These are phyloP conservation scores for Cabera pusaria DNA, from an alignment of 2,888 invertebrate genomes.

Conservation along the genomic window DNA sequence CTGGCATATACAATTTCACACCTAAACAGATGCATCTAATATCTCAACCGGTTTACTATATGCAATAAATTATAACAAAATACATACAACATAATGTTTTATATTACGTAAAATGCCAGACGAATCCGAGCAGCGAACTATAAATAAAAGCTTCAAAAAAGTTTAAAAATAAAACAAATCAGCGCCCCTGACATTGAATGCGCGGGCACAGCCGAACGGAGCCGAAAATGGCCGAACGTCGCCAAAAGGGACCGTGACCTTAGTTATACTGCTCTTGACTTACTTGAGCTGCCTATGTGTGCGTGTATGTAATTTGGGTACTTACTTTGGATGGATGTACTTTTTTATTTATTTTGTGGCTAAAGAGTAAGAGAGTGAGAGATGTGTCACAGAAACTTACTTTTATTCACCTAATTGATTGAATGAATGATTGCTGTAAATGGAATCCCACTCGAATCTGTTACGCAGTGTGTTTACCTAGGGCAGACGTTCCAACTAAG, in stretches of 20 bases:
- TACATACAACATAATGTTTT: not conserved
- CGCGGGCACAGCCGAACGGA: conserved; percentile 53
- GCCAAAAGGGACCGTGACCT: conserved; percentile 74
- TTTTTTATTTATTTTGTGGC: conserved; percentile 45
- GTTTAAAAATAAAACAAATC: conserved; percentile 39
- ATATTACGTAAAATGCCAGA: conserved; percentile 17
- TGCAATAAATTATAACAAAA: not conserved
- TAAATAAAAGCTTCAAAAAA: conserved; percentile 31
- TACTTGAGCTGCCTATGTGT: conserved; percentile 39
- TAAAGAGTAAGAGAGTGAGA: conserved; percentile 46
- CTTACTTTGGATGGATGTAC: conserved; percentile 39
- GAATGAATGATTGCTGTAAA: too few species aligned
- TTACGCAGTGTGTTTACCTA: too few species aligned
- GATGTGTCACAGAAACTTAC: conserved; percentile 1
- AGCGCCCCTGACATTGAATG: conserved; percentile 53
- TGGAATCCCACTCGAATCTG: too few species aligned
- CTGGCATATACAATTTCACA: too few species aligned
- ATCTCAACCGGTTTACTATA: not conserved
- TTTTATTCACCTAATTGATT: too few species aligned
- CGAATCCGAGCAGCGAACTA: conserved; percentile 17
- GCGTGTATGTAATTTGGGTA: conserved; percentile 69
- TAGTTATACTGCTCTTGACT: conserved; percentile 65
- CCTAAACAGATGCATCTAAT: not conserved
- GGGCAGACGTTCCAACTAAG: too few species aligned
- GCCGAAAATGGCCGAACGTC: conserved; percentile 52